Conservation (phyloP, 1,140 invertebrate species). For the Hestina assimilis region DNA sequence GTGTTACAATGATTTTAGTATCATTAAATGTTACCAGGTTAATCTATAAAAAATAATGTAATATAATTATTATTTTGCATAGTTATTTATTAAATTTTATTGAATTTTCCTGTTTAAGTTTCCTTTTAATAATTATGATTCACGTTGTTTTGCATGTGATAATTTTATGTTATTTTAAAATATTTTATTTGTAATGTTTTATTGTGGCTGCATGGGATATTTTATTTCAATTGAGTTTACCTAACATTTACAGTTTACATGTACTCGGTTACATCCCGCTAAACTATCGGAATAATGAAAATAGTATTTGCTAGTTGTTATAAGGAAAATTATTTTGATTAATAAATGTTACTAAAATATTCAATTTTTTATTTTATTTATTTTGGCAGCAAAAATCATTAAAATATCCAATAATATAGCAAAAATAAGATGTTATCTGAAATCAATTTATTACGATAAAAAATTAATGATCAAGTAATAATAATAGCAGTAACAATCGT, state of each 20-base stretch:
- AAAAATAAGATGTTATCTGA: too few relatives aligned
- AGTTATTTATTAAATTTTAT: conserved; percentile 27
- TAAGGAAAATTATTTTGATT: conserved; percentile 27
- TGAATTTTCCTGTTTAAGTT: conserved; percentile 26
- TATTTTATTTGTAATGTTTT: conserved; percentile 15
- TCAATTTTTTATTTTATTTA: conserved; percentile 11
- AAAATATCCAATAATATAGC: too few relatives aligned
- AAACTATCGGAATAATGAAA: background rate
- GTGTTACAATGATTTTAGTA: too few relatives aligned
- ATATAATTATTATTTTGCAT: conserved; percentile 4
- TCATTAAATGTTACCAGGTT: background rate
- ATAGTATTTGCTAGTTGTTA: conserved; percentile 24
- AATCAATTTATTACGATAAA: too few relatives aligned
- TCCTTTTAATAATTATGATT: conserved; percentile 27
- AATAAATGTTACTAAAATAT: conserved; percentile 34
- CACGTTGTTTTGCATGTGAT: conserved; percentile 29
- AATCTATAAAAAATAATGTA: background rate
- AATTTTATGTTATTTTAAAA: conserved; percentile 13
- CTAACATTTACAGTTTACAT: background rate
- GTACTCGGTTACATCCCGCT: too few relatives aligned
- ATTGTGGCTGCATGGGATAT: conserved; percentile 8
- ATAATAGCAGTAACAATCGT: too few relatives aligned
- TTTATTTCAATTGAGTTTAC: background rate
- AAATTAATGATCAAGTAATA: too few relatives aligned
- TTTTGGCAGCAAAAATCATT: too few relatives aligned